Evolutionary conservation across 1,140 invertebrate genomes (phyloP).

Genomic region (Trachymyrmex septentrionalis): DNA sequence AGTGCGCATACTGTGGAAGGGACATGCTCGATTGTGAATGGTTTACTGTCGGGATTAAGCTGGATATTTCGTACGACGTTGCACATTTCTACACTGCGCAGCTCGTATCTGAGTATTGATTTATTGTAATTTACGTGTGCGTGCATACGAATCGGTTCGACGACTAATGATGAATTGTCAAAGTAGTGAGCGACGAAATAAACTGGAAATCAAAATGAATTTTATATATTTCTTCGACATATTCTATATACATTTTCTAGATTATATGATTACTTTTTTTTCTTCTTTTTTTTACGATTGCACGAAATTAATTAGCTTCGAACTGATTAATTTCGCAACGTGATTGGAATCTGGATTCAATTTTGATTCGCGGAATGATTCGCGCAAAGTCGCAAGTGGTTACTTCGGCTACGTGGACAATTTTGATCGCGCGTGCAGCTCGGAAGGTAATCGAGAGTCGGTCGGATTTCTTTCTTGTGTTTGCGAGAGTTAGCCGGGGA

Average conservation of each 20-base stretch:
- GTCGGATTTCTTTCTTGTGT: constrained; percentile 19
- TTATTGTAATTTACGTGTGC: constrained; percentile 24
- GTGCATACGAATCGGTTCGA: constrained; percentile 15
- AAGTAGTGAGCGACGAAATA: not conserved
- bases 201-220: not conserved
- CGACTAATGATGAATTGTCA: constrained; percentile 18
- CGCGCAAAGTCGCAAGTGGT: not conserved
- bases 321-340: not conserved
- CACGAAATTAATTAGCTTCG: not conserved
- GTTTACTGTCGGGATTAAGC: constrained; percentile 30
- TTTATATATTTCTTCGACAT: not conserved
- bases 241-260: not conserved
- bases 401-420: not conserved
- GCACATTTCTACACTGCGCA: constrained; percentile 16
- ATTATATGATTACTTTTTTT: not conserved
- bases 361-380: constrained; percentile 4
- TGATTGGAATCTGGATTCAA: not conserved
- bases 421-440: not conserved
- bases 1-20: constrained; percentile 11
- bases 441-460: not conserved
- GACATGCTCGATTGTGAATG: not conserved
- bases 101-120: constrained; percentile 19
- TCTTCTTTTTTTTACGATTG: not conserved
- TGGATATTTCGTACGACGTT: constrained; percentile 41
- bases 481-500: constrained; percentile 17